Conservation (phyloP, 2,888 invertebrate species). For the Kryphioiulus occultus region DNA sequence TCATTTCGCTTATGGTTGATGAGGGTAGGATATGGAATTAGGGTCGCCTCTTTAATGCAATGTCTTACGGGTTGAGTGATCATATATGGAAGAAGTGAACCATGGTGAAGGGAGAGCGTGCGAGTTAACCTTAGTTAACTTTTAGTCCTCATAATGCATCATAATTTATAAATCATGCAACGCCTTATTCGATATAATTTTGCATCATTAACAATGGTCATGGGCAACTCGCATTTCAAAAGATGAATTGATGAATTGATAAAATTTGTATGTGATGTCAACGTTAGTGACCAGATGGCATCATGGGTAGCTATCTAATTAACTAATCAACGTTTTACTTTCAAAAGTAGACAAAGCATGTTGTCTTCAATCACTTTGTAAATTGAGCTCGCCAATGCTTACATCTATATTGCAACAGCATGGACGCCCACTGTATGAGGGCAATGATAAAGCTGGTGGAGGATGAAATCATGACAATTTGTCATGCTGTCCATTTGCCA, state of each 20-base stretch:
- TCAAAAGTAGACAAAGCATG: not conserved
- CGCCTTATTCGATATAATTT: no score
- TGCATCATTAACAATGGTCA: no score
- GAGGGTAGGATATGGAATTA: constrained; percentile 33
- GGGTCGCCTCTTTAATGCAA: not conserved
- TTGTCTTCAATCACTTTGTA: not conserved
- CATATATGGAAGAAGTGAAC: not conserved
- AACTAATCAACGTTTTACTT: not conserved
- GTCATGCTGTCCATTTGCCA: constrained; percentile 23
- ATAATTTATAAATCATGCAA: not conserved
- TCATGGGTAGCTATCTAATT: no score
- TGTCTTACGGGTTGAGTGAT: not conserved
- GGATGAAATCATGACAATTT: constrained; percentile 23
- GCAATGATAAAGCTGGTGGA: constrained; percentile 4
- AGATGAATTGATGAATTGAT: no score
- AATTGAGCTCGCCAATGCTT: not conserved
- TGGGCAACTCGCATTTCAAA: no score
- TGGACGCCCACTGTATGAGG: not conserved
- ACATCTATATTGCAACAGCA: not conserved
- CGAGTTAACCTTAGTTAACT: not conserved
- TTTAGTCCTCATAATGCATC: not conserved
- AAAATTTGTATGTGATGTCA: no score
- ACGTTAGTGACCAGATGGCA: no score
- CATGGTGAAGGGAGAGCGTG: not conserved
- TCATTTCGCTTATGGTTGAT: constrained; percentile 25